phyloP scores from a whole-genome alignment of 2,797 vertebrate genomes.

The Epinephelus awoara region DNA sequence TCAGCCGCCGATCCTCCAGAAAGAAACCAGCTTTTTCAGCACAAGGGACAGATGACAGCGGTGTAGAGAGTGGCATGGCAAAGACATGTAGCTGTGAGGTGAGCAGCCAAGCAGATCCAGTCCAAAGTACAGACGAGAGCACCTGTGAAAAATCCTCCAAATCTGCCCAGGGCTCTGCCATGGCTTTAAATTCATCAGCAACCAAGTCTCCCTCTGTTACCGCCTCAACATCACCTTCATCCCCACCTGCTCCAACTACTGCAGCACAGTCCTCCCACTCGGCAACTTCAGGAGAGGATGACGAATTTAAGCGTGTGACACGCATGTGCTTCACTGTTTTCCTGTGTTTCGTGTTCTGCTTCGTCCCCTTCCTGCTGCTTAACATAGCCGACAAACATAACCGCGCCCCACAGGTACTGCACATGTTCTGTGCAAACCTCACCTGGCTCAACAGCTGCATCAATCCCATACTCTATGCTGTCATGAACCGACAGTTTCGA shows the following conservation, averaged over 20 bases:
- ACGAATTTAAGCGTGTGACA: conserved; percentile 90
- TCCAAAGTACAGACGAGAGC: conserved; percentile 16
- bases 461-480: conserved; percentile 91
- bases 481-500: conserved; percentile 92
- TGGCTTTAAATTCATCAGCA: conserved; percentile 9
- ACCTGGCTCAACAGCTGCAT: conserved; percentile 94
- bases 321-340: conserved; percentile 92
- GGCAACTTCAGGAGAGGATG: conserved; percentile 78
- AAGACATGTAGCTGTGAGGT: conserved; percentile 74
- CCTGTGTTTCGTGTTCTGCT: conserved; percentile 89
- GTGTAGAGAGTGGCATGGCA: conserved; percentile 65
- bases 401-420: conserved; percentile 85
- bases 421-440: conserved; percentile 92
- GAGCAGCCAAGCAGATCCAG: conserved; percentile 64
- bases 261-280: conserved; percentile 33
- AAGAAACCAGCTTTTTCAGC: conserved; percentile 63
- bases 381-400: conserved; percentile 87
- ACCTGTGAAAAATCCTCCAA: not conserved
- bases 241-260: conserved; percentile 1
- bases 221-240: not conserved
- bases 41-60: conserved; percentile 80
- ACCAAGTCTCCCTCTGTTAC: conserved; percentile 26
- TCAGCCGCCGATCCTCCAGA: conserved; percentile 81
- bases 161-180: not conserved
- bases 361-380: conserved; percentile 89